Conservation (phyloP, 2,888 invertebrate genomes). For the Tiphia femorata region DNA sequence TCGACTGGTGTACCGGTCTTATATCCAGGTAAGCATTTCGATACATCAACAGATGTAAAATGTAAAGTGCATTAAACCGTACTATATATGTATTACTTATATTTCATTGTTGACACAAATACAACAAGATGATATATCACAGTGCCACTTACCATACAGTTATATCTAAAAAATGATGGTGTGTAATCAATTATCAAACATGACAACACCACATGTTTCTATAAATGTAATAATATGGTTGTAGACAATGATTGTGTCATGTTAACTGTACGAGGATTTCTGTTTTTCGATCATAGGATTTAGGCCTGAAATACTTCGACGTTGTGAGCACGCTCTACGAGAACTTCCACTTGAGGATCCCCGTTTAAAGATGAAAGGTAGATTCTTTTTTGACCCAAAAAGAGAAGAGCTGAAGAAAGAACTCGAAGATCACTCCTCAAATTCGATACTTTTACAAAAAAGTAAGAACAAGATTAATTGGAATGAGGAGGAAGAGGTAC, state of each 20-base stretch:
- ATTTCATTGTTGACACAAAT: too few species aligned
- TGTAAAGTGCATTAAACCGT: neutral
- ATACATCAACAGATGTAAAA: conserved; percentile 8
- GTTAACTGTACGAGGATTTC: conserved; percentile 20
- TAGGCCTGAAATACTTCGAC: conserved; percentile 63
- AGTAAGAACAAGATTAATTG: conserved; percentile 55
- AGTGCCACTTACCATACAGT: neutral
- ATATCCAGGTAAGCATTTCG: conserved; percentile 63
- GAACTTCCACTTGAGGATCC: conserved; percentile 63
- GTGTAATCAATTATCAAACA: conserved; percentile 8
- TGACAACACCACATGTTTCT: too few species aligned
- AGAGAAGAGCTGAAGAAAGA: conserved; percentile 38
- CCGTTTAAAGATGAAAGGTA: conserved; percentile 62
- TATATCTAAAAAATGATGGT: neutral
- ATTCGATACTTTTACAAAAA: conserved; percentile 61
- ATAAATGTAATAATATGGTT: neutral
- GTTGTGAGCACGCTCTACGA: conserved; percentile 62
- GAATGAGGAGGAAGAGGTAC: conserved; percentile 51
- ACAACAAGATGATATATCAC: too few species aligned
- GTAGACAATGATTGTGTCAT: too few species aligned
- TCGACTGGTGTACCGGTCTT: conserved; percentile 54
- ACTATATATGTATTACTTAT: too few species aligned
- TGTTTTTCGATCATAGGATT: conserved; percentile 56
- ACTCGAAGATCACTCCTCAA: conserved; percentile 44
- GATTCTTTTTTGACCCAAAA: conserved; percentile 63